Evolutionary conservation across 2,797 vertebrate genomes (phyloP).

Genomic region (Pseudochromis fuscus): DNA sequence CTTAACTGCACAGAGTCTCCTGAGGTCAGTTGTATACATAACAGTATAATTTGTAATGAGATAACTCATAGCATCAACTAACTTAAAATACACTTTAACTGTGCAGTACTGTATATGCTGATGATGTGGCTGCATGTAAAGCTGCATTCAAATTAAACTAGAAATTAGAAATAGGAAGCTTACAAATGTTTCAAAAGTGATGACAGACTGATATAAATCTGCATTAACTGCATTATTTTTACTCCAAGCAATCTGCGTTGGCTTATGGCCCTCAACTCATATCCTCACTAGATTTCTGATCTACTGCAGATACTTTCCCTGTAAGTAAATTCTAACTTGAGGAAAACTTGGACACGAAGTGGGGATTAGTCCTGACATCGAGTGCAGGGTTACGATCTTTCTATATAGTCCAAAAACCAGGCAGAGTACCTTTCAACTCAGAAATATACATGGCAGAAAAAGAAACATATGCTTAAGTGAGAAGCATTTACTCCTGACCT

Average conservation of each 20-base stretch:
- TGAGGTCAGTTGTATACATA: no score
- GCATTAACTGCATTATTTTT: background rate
- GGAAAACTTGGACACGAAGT: background rate
- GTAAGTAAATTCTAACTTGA: background rate
- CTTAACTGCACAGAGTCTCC: no score
- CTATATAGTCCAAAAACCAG: background rate
- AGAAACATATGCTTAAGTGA: slow-evolving; percentile 89
- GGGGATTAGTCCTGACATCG: slow-evolving; percentile 17
- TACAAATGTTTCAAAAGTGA: no score
- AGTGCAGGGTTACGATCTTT: slow-evolving; percentile 4
- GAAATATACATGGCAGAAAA: slow-evolving; percentile 67
- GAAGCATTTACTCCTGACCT: slow-evolving; percentile 85
- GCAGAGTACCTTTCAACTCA: slow-evolving; percentile 20
- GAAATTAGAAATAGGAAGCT: no score
- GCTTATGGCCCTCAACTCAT: background rate
- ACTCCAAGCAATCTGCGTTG: background rate
- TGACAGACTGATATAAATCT: no score
- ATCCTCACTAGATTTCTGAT: background rate
- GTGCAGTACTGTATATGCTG: no score
- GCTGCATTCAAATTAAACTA: no score
- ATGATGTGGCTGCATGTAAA: no score
- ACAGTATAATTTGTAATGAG: no score
- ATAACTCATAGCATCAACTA: no score
- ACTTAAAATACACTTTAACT: no score
- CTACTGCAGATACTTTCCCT: background rate